These are phyloP conservation scores for Strigamia transsilvanica DNA, from an alignment of 2,888 invertebrate species.

Conservation along the genomic window DNA sequence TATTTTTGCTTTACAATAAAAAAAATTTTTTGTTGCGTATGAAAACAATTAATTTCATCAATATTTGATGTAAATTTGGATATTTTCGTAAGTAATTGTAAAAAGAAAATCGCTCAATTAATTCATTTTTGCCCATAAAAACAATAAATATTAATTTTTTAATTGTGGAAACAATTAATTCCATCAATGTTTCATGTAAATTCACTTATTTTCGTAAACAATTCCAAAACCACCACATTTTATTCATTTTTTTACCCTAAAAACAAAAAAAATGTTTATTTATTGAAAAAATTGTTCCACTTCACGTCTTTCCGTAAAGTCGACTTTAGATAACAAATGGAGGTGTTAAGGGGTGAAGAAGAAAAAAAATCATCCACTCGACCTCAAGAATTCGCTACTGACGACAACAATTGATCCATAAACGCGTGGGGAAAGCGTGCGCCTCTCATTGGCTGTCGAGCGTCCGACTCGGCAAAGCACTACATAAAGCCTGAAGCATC, in stretches of 20 bases:
- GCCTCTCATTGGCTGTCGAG: not conserved
- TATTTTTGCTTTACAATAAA: too few relatives aligned
- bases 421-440: not conserved
- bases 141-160: too few relatives aligned
- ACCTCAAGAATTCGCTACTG: slow-evolving; percentile 3
- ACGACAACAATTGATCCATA: slow-evolving; percentile 8
- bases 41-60: too few relatives aligned
- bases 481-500: slow-evolving; percentile 2
- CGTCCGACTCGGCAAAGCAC: not conserved
- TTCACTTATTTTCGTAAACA: too few relatives aligned
- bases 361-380: not conserved
- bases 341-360: not conserved
- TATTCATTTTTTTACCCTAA: not conserved
- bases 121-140: too few relatives aligned
- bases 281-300: not conserved
- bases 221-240: too few relatives aligned
- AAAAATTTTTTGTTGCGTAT: too few relatives aligned
- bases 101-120: too few relatives aligned
- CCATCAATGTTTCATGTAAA: too few relatives aligned
- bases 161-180: too few relatives aligned
- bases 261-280: not conserved
- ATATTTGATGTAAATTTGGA: too few relatives aligned
- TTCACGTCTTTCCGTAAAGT: not conserved
- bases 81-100: too few relatives aligned
- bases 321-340: not conserved